Conservation (phyloP, 1,140 invertebrate species). For the Sesamia nonagrioides region DNA sequence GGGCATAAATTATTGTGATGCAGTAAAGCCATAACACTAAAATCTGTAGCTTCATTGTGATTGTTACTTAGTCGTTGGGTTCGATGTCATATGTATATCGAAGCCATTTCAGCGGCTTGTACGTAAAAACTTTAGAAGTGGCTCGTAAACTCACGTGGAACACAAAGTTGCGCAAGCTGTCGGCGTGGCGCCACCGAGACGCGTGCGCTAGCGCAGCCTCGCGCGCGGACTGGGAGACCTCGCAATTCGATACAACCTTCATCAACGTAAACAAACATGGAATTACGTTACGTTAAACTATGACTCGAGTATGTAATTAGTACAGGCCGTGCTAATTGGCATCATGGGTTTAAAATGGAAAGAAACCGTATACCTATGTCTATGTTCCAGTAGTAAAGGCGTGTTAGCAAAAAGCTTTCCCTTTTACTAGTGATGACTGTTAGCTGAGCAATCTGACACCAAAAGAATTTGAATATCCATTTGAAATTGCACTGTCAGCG, state of each 20-base stretch:
- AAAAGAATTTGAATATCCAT: slow-evolving; percentile 44
- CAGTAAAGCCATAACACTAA: slow-evolving; percentile 76
- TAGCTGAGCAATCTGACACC: slow-evolving; percentile 26
- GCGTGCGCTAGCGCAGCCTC: slow-evolving; percentile 83
- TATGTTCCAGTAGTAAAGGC: slow-evolving; percentile 6
- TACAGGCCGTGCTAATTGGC: slow-evolving; percentile 48
- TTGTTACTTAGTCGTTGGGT: slow-evolving; percentile 56
- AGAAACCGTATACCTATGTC: background rate
- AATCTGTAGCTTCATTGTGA: slow-evolving; percentile 80
- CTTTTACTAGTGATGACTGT: slow-evolving; percentile 18
- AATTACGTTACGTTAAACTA: slow-evolving; percentile 67
- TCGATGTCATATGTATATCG: slow-evolving; percentile 59
- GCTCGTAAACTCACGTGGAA: slow-evolving; percentile 71
- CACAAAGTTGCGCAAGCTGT: slow-evolving; percentile 76
- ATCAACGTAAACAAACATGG: slow-evolving; percentile 83
- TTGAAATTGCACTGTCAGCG: slow-evolving; percentile 1
- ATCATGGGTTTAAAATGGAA: slow-evolving; percentile 38
- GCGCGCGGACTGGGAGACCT: slow-evolving; percentile 82
- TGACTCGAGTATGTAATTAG: slow-evolving; percentile 49
- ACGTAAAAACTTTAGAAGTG: slow-evolving; percentile 69
- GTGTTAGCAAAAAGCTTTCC: slow-evolving; percentile 38
- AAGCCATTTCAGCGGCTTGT: slow-evolving; percentile 68
- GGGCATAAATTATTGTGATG: slow-evolving; percentile 70
- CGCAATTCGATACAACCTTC: slow-evolving; percentile 85
- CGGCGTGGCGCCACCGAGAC: slow-evolving; percentile 82